Percentiles rank a stretch among this genome's conserved stretches.
Evolutionary conservation across 2,113 vertebrate species (phyloP).

Genomic region (Sardina pilchardus): DNA sequence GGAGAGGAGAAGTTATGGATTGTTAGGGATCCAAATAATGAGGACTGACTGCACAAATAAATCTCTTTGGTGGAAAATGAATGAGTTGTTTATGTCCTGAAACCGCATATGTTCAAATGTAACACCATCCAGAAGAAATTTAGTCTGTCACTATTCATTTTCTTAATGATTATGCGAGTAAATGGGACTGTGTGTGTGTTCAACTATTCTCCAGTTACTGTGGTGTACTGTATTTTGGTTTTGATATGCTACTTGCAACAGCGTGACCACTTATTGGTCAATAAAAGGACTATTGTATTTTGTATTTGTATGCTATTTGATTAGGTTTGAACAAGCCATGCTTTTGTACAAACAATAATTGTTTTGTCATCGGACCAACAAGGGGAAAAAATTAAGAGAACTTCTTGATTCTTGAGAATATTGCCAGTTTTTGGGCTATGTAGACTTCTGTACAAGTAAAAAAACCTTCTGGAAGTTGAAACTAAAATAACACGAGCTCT

Average conservation of each 20-base stretch:
- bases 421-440: constrained; percentile 20
- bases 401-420: constrained; percentile 34
- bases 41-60: constrained; percentile 51
- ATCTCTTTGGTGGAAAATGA: constrained; percentile 40
- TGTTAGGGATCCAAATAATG: constrained; percentile 51
- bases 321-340: not conserved
- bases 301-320: not conserved
- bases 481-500: not conserved
- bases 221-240: not conserved
- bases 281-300: not conserved
- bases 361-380: constrained; percentile 10
- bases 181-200: constrained; percentile 27
- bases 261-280: not conserved
- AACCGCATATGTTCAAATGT: constrained; percentile 41
- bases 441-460: not conserved
- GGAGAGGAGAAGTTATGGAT: constrained; percentile 33
- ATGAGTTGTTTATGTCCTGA: constrained; percentile 44
- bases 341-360: not conserved
- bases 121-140: constrained; percentile 35
- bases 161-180: constrained; percentile 40
- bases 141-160: constrained; percentile 38
- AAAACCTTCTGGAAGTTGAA: not conserved
- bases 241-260: not conserved
- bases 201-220: not conserved
- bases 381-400: too few species aligned